Evolutionary conservation across 2,888 invertebrate species (phyloP), one percentile per base, ranked within the genome.

Genomic region (Endomychus coccineus): DNA sequence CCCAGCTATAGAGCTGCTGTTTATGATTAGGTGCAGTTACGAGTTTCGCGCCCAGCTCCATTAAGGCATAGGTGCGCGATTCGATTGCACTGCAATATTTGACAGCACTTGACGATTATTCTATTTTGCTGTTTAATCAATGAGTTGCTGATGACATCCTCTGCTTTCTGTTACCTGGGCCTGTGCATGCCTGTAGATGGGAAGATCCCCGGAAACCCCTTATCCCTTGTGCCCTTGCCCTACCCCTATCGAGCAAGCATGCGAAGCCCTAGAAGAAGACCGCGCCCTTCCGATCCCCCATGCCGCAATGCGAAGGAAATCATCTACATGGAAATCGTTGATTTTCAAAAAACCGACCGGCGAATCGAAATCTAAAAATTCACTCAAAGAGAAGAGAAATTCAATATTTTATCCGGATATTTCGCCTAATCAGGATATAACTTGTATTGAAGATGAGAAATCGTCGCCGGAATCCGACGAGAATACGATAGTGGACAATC

Each of bases 301-400:
- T 15, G 54, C 61, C 43, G 64, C 69, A 44, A 61, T 62, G 34
- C 66, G 80, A 43, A 72, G 80, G 50, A 78, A 79, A 53, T 64
- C 66, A 14, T 80, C 80, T 17, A 74, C 77, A 46, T 84, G 85
- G 83, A 84, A 83, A 65, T 76, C 77, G 42, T 84, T 85, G 69
- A 83, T 80, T 63, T 70, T 87, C 41, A 87, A 87, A 65, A 77
- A 85, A 51, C 84, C 83, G 44, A 82, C 76, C 66, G 86, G 85
- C 49, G 83, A 84, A 60, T 69, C 80, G 54, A 83, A 80, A 62
- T 67, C 81, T 42, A 81, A 81, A 61, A 79, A 78, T 53, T 49
- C 57, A 5, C 64, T 71, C 28, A 59, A 68, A 44, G 71, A 72
- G 34, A 71, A 66, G 51, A 49, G 62, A 25, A 58, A 59, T 40